Percentiles rank a stretch among this genome's conserved stretches.
These are phyloP conservation scores for Anhinga anhinga DNA, from an alignment of 2,113 vertebrate species.

Conservation along the genomic window DNA sequence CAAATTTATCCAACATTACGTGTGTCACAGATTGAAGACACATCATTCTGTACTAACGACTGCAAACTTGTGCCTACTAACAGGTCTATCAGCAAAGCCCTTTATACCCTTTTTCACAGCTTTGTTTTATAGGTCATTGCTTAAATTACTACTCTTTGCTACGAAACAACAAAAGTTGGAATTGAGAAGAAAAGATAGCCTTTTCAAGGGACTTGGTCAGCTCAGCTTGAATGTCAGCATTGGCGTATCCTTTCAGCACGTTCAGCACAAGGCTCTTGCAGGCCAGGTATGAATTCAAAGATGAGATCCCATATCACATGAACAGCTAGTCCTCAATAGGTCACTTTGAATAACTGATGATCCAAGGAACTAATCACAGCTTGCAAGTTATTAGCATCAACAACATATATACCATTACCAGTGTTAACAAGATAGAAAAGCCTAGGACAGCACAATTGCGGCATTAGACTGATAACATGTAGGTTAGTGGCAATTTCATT, in stretches of 20 bases:
- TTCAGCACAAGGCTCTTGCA: neutral
- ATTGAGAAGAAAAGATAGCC: neutral
- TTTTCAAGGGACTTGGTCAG: neutral
- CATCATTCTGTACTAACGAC: neutral
- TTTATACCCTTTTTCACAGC: neutral
- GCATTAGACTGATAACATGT: neutral
- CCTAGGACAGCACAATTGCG: neutral
- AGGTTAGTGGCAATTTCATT: neutral
- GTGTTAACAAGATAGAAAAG: neutral
- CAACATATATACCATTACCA: neutral
- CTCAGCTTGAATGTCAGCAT: neutral
- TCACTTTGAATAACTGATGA: neutral
- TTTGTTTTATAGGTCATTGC: neutral
- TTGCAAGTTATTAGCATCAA: neutral
- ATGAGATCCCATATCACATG: neutral
- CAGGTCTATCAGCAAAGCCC: neutral
- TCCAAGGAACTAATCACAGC: neutral
- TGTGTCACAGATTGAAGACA: slow-evolving; percentile 10
- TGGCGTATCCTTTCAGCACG: neutral
- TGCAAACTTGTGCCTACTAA: neutral
- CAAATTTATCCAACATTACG: neutral
- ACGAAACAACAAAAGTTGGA: neutral
- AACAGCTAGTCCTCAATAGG: neutral
- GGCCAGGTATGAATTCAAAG: neutral
- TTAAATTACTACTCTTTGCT: neutral